Evolutionary conservation across 2,797 vertebrate species (phyloP), one percentile per base, ranked within the genome.

Genomic region (Siniperca obscura): DNA sequence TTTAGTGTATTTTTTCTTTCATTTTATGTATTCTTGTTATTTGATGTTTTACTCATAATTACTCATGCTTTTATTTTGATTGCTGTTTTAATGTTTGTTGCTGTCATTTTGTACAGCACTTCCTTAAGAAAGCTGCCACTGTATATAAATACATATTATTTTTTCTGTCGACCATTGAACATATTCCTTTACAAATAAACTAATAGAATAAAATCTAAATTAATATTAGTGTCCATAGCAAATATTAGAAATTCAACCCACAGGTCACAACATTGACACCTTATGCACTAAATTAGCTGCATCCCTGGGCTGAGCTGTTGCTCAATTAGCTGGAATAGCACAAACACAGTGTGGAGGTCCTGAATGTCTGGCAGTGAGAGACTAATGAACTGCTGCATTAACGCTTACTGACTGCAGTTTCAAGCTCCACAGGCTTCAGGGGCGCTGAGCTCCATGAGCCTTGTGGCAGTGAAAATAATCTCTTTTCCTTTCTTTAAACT

Each of bases 401-500:
- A 78, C 75, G 81, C 75, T 75, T 50, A 34, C 52, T 57, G 59
- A 70, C 65, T 83, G 67, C 67, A 78, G 57, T 61, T 76, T 77
- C 62, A 77, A 66, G 70, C 57, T 76, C 62, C 53, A 27, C 65
- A 17, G 27, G 52, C 79, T 48, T 19, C 66, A 14, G 55, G 62
- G 50, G 42, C 53, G 81, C 30, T 67, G 46, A 82, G 61, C 78
- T 77, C 68, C 56, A 4, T 21, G 13, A 85, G 64, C 76, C 64
- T 34, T 22, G 46, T 56, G 53, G 59, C 75, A 73, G 80, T 83
- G 61, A 84, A 90, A 91, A 91, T 91, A 90, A 92, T 91, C 91
- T 92, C 71, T 85, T 84, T 91, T 94, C 74, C 84, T 85, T 91
- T 82, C 86, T 89, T 80, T 86, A 91, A 92, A 91, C 87, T 82